phyloP scores from a whole-genome alignment of 2,797 vertebrate genomes.

The Tiaroga cobitis region DNA sequence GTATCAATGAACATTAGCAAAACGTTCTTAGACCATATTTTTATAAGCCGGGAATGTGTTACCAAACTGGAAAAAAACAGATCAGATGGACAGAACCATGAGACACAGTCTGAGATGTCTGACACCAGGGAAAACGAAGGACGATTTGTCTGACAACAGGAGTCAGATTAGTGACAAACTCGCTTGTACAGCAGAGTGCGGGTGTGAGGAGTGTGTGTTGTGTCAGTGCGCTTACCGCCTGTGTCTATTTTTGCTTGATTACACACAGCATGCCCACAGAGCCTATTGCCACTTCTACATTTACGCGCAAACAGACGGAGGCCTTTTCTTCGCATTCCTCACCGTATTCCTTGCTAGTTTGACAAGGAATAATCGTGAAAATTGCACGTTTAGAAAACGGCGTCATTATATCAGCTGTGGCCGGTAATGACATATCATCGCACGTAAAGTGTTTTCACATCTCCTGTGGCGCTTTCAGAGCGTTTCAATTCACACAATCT shows the following conservation, averaged over 20 bases:
- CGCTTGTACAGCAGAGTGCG: not conserved
- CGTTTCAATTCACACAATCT: conserved; percentile 14
- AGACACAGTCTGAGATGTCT: conserved; percentile 10
- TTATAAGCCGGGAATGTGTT: not conserved
- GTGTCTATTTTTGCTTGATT: conserved; percentile 40
- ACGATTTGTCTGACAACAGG: conserved; percentile 33
- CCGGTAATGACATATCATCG: conserved; percentile 12
- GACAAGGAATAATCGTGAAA: conserved; percentile 26
- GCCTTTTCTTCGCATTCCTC: not conserved
- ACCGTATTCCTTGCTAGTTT: not conserved
- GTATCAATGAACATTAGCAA: not conserved
- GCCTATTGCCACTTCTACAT: conserved; percentile 15
- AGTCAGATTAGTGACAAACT: conserved; percentile 39
- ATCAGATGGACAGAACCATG: not conserved
- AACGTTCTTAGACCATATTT: not conserved
- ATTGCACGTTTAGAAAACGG: not conserved
- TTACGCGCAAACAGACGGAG: not conserved
- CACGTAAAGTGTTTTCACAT: conserved; percentile 13
- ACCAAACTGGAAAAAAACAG: not conserved
- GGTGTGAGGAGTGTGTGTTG: not conserved
- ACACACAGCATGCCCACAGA: conserved; percentile 38
- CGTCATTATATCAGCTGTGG: conserved; percentile 31
- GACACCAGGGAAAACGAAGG: conserved; percentile 8
- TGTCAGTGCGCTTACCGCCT: conserved; percentile 17
- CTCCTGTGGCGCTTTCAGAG: conserved; percentile 20